Evolutionary conservation across 2,113 vertebrate species (phyloP).

Genomic region (Archilochus colubris): DNA sequence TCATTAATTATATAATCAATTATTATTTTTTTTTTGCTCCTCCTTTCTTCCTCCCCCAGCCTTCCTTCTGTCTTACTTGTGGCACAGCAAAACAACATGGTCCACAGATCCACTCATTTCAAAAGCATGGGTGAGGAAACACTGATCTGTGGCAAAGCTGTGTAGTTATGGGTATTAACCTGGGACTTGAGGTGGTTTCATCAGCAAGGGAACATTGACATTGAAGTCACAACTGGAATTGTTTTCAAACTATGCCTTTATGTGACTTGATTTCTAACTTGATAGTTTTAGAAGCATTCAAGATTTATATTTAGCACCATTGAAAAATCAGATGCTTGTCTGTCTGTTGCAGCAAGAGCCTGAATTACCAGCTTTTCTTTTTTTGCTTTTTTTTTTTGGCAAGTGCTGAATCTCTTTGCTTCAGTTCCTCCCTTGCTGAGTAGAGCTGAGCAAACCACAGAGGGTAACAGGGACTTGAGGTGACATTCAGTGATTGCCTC

Average conservation of each 20-base stretch:
- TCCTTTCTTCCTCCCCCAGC: not conserved
- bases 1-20: not conserved
- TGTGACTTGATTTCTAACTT: not conserved
- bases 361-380: not conserved
- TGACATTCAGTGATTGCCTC: rapidly evolving
- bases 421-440: not conserved
- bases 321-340: not conserved
- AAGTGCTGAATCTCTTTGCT: not conserved
- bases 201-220: not conserved
- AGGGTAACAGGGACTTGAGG: not conserved
- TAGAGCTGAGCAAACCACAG: rapidly evolving
- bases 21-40: not conserved
- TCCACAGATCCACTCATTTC: not conserved
- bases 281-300: not conserved
- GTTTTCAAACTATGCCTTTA: not conserved
- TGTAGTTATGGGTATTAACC: not conserved
- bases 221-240: not conserved
- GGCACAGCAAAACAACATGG: not conserved
- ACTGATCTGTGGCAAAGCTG: not conserved
- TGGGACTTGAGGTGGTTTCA: not conserved
- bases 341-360: not conserved
- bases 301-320: not conserved
- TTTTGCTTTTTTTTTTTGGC: not conserved
- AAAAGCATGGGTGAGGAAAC: rapidly evolving
- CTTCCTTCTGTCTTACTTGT: not conserved